Conservation (phyloP, 2,888 invertebrate species). For the Cheilosia impressa region DNA sequence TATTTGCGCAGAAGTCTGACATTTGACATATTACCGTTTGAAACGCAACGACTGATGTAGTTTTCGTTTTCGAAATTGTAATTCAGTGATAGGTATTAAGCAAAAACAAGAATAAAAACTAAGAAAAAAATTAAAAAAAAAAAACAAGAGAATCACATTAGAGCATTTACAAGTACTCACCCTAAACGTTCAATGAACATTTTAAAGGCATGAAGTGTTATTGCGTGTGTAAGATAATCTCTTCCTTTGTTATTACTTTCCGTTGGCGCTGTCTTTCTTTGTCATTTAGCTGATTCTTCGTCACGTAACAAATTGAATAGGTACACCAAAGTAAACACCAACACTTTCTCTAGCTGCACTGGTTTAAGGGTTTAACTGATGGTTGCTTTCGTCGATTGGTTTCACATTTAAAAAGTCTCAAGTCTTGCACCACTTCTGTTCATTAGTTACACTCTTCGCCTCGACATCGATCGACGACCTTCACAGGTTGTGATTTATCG, state of each 20-base stretch:
- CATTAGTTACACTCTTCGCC: background rate
- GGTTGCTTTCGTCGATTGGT: background rate
- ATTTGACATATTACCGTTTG: slow-evolving; percentile 10
- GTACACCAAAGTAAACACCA: slow-evolving; percentile 28
- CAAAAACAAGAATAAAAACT: slow-evolving; percentile 6
- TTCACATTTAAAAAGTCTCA: slow-evolving; percentile 37
- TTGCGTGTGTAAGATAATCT: background rate
- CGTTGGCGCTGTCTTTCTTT: background rate
- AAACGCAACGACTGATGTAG: no score
- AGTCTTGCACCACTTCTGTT: slow-evolving; percentile 41
- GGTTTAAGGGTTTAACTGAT: background rate
- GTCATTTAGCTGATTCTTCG: background rate
- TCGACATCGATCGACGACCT: slow-evolving; percentile 6
- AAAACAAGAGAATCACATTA: slow-evolving; percentile 40
- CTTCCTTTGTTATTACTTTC: slow-evolving; percentile 6
- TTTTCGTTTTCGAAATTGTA: background rate
- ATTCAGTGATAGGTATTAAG: slow-evolving; percentile 4
- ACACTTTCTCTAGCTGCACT: slow-evolving; percentile 25
- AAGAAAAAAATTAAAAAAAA: background rate
- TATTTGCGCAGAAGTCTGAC: background rate
- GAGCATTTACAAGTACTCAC: slow-evolving; percentile 68
- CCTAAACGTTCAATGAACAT: slow-evolving; percentile 55
- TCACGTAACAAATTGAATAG: slow-evolving; percentile 2
- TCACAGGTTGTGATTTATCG: slow-evolving; percentile 24
- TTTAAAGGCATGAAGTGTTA: slow-evolving; percentile 48